Evolutionary conservation across 2,113 vertebrate species (phyloP).

Genomic region (Hippocampus mohnikei): DNA sequence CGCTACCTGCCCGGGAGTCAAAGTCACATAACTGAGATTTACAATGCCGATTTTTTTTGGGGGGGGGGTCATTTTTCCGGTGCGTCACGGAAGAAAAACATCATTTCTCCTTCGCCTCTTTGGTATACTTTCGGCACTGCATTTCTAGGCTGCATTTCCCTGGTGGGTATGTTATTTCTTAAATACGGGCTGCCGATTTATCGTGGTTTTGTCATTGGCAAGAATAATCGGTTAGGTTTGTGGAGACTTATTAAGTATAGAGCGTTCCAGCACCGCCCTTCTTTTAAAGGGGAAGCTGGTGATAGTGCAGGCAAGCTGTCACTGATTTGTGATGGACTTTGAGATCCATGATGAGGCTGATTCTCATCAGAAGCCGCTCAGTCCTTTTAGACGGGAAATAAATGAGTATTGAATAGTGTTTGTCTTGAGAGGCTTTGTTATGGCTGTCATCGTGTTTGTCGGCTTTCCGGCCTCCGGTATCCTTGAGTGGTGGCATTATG

Average conservation of each 20-base stretch:
- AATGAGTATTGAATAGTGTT: not conserved
- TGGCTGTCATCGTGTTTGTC: too few relatives aligned
- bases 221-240: not conserved
- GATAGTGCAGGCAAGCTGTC: slow-evolving; percentile 7
- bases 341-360: not conserved
- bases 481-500: too few relatives aligned
- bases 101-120: not conserved
- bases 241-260: not conserved
- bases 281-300: not conserved
- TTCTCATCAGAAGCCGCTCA: not conserved
- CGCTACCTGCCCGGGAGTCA: not conserved
- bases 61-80: slow-evolving; percentile 12
- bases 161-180: too few relatives aligned
- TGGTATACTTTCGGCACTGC: not conserved
- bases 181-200: not conserved
- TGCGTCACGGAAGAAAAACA: not conserved
- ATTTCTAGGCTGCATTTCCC: not conserved
- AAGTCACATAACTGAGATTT: not conserved
- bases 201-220: not conserved
- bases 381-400: not conserved
- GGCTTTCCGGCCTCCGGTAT: too few relatives aligned
- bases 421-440: too few relatives aligned
- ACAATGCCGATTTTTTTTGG: too few relatives aligned
- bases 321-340: slow-evolving; percentile 20
- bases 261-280: not conserved